These are phyloP conservation scores for Siniperca undulata DNA, from an alignment of 2,797 vertebrate genomes.

Conservation along the genomic window DNA sequence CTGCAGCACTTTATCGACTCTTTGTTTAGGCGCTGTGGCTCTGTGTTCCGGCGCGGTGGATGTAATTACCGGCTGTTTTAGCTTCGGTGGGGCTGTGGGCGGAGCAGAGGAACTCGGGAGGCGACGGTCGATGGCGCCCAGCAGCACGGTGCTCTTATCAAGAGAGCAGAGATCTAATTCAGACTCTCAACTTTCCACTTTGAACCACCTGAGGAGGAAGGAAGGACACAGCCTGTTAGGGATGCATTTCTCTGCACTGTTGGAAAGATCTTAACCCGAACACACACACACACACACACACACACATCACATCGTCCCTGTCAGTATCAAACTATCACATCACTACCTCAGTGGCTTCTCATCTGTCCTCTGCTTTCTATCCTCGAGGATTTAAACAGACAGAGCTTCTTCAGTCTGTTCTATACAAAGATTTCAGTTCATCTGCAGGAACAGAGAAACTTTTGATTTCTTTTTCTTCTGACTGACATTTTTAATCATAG, in stretches of 20 bases:
- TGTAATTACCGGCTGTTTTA: slow-evolving; percentile 62
- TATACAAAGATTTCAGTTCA: too few relatives aligned
- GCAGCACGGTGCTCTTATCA: slow-evolving; percentile 39
- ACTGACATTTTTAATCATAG: not conserved
- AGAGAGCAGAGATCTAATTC: slow-evolving; percentile 38
- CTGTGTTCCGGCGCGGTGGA: slow-evolving; percentile 29
- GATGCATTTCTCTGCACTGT: slow-evolving; percentile 15
- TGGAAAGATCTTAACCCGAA: not conserved
- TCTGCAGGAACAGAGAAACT: too few relatives aligned
- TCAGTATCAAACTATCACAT: not conserved
- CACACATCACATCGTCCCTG: not conserved
- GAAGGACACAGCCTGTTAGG: slow-evolving; percentile 18
- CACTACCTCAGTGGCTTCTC: not conserved
- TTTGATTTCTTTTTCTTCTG: too few relatives aligned
- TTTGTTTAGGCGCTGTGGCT: slow-evolving; percentile 51
- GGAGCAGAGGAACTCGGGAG: slow-evolving; percentile 22
- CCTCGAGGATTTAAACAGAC: not conserved
- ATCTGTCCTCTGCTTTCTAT: not conserved
- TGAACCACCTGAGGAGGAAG: slow-evolving; percentile 22
- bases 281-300: slow-evolving; percentile 10
- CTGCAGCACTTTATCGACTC: slow-evolving; percentile 58
- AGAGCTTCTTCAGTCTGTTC: too few relatives aligned
- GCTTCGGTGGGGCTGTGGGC: slow-evolving; percentile 5
- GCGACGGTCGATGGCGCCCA: slow-evolving; percentile 49
- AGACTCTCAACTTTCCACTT: slow-evolving; percentile 58